Evolutionary conservation across 2,888 invertebrate species (phyloP), one percentile per base, ranked within the genome.

Genomic region (Brenthis hecate): DNA sequence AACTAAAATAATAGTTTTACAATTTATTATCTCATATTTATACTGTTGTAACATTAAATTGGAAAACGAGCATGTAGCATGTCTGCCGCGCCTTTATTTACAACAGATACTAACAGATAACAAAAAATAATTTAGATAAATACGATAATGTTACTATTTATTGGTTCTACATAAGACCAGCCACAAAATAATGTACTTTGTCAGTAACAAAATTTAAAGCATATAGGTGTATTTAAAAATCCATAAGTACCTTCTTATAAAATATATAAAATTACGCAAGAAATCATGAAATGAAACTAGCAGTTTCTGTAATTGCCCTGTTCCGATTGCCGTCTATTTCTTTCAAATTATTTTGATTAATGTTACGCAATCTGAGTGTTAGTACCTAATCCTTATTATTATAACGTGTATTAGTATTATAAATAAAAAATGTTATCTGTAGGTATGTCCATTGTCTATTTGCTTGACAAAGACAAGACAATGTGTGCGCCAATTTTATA

Each of bases 21-120:
- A 28, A 43, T 43, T 43, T 43, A 43, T 43, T 11, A 43, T 11
- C 36, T 8, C 1, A 43, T 43, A 43, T 43, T 11, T 43, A 43
- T 8, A 43, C 11, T 53, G 19, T 36, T 54, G n/a, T 36, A 62
- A 36, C 13, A 36, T n/a, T 51, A 36, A 13, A 62, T 6, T n/a
- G 32, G 6, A 61, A 62, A 51, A 51, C 13, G 51, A 53, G 32
- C 50, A 53, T 53, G 16, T 43, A 53, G 32, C 43, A 43, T 36
- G 16, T 56, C 51, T 19, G 54, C 54, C 68, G 61, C 68, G 65
- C 65, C 61, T 62, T 47, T 51, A 53, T 50, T 68, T 65, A 62
- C 53, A 61, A 56, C 51, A 69, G 68, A 70, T 70, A 70, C 61
- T 48, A n/a, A 61, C 53, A 68, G 70, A 70, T 70, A 70, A 70